Conservation (phyloP, 2,113 vertebrate genomes). For the Tichodroma muraria region DNA sequence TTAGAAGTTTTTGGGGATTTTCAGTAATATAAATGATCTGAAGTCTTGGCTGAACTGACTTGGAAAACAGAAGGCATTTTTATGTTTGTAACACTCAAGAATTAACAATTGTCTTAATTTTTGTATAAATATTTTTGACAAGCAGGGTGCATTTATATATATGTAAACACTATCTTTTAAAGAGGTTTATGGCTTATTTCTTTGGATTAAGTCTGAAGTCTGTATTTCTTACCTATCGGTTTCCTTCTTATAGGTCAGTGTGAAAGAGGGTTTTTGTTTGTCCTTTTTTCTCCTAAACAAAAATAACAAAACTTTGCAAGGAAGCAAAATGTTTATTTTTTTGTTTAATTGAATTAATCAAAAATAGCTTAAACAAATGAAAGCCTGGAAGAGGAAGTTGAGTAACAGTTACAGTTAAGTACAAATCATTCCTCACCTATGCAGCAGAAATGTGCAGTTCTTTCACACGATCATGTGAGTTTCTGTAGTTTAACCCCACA, state of each 20-base stretch:
- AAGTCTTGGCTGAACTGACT: conserved; percentile 55
- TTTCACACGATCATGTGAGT: accelerated
- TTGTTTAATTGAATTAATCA: background rate
- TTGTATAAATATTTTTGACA: conserved; percentile 57
- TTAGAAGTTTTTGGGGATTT: conserved; percentile 60
- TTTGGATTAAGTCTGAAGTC: background rate
- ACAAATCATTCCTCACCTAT: background rate
- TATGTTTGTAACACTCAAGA: conserved; percentile 53
- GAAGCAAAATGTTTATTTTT: background rate
- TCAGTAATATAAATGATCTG: conserved; percentile 35
- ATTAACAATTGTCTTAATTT: conserved; percentile 62
- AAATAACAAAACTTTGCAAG: background rate
- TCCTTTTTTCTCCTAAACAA: background rate
- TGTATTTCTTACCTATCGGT: background rate
- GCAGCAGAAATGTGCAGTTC: background rate
- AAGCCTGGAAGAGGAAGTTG: conserved; percentile 11
- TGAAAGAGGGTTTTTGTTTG: background rate
- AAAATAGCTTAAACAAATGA: background rate
- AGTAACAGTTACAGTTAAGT: background rate
- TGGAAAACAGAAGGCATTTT: conserved; percentile 64
- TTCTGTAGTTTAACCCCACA: background rate
- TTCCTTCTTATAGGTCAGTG: conserved; percentile 14
- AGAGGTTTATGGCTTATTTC: conserved; percentile 11
- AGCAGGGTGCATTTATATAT: conserved; percentile 51
- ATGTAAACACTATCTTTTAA: conserved; percentile 25